phyloP scores from a whole-genome alignment of 2,888 invertebrate genomes.

The Argyresthia albistria region DNA sequence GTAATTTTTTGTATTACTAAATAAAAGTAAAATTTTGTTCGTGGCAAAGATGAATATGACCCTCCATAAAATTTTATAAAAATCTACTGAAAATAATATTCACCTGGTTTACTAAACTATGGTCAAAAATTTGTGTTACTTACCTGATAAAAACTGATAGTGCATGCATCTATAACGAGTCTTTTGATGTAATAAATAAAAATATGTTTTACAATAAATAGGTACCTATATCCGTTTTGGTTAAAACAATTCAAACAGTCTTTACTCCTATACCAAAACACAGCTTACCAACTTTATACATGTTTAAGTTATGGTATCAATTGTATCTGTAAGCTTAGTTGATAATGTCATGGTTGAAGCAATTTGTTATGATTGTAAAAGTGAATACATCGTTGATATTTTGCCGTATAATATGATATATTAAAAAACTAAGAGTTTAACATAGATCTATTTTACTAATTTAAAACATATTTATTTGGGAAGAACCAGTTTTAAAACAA shows the following conservation, averaged over 20 bases:
- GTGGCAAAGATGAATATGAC: no score
- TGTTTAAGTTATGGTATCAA: constrained; percentile 53
- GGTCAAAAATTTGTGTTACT: no score
- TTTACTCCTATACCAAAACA: constrained; percentile 72
- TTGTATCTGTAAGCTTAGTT: constrained; percentile 35
- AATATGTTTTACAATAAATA: no score
- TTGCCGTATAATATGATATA: constrained; percentile 51
- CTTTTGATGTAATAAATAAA: no score
- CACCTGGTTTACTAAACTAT: no score
- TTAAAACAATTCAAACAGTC: constrained; percentile 15
- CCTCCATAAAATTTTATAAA: no score
- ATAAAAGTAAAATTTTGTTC: no score
- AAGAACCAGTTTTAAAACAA: constrained; percentile 44
- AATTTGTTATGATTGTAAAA: constrained; percentile 40
- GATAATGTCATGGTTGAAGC: constrained; percentile 46
- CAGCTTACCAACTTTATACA: constrained; percentile 70
- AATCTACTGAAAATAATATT: no score
- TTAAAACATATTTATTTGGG: constrained; percentile 32
- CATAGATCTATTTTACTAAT: constrained; percentile 46
- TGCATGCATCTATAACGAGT: no score
- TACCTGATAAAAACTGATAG: no score
- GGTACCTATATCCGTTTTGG: no score
- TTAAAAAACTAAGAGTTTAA: constrained; percentile 11
- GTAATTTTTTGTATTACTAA: no score
- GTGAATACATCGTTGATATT: constrained; percentile 54